Percentiles rank a stretch among this genome's conserved stretches.
phyloP scores from a whole-genome alignment of 1,140 invertebrate species.

The Belonocnema kinseyi region DNA sequence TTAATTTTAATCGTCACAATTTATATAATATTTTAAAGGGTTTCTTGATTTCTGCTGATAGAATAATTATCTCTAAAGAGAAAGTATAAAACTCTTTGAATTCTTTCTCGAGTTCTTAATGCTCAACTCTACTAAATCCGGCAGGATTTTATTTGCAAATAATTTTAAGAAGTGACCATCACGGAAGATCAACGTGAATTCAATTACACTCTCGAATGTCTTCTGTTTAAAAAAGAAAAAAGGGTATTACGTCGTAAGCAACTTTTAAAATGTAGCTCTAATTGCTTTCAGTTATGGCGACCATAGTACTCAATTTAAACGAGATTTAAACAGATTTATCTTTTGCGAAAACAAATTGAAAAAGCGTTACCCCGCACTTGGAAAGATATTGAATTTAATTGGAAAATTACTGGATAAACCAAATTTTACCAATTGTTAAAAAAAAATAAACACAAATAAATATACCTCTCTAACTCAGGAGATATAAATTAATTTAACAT shows the following conservation, averaged over 20 bases:
- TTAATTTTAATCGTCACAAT: too few species aligned
- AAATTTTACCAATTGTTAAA: too few species aligned
- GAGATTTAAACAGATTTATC: background rate
- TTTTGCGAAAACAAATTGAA: background rate
- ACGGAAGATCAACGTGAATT: constrained; percentile 18
- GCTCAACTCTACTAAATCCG: too few species aligned
- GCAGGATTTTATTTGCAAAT: background rate
- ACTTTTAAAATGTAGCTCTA: constrained; percentile 3
- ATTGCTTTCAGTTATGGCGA: background rate
- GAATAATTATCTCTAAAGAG: background rate
- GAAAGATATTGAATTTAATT: too few species aligned
- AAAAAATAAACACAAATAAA: too few species aligned
- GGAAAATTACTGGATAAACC: too few species aligned
- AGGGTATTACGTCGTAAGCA: background rate
- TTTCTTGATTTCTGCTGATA: too few species aligned
- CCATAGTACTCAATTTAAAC: background rate
- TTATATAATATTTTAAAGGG: too few species aligned
- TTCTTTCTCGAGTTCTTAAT: too few species aligned
- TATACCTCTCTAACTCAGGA: too few species aligned
- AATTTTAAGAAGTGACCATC: constrained; percentile 7
- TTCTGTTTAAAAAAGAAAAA: constrained; percentile 6
- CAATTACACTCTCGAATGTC: constrained; percentile 15
- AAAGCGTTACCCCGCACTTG: too few species aligned
- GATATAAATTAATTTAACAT: too few species aligned
- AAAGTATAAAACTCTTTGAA: background rate